phyloP scores from a whole-genome alignment of 1,140 invertebrate genomes.

The Idris sp. region DNA sequence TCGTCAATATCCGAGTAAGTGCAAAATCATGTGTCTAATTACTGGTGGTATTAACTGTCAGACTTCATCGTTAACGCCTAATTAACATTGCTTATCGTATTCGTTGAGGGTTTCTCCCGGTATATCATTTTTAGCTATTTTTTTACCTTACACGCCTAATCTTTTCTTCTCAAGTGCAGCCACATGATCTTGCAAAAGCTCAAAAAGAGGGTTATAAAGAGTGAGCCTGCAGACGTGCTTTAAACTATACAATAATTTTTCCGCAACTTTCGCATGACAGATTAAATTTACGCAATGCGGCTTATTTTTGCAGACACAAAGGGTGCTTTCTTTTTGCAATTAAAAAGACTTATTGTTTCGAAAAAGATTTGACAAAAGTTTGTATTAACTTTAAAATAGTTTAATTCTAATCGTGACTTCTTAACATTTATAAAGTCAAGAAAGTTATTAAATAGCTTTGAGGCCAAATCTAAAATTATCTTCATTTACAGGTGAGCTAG shows the following conservation, averaged over 20 bases:
- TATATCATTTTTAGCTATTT: constrained; percentile 11
- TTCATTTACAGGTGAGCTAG: too few relatives aligned
- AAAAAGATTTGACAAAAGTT: too few relatives aligned
- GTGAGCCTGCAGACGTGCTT: neutral
- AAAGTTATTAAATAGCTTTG: too few relatives aligned
- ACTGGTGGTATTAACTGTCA: neutral
- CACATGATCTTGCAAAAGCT: constrained; percentile 7
- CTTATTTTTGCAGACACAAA: too few relatives aligned
- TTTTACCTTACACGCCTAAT: constrained; percentile 21
- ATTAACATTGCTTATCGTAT: constrained; percentile 43
- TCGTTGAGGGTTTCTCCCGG: constrained; percentile 18
- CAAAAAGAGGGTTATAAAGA: neutral
- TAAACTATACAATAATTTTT: constrained; percentile 17
- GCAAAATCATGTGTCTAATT: too few relatives aligned
- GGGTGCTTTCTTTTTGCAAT: too few relatives aligned
- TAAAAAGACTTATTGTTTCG: constrained; percentile 20
- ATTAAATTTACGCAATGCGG: constrained; percentile 23
- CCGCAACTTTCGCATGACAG: neutral
- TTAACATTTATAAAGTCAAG: too few relatives aligned
- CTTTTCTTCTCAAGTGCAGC: constrained; percentile 29
- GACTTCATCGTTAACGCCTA: constrained; percentile 34
- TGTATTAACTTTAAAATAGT: too few relatives aligned
- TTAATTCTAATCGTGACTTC: too few relatives aligned
- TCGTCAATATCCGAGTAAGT: too few relatives aligned
- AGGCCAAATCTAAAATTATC: too few relatives aligned